Evolutionary conservation across 2,888 invertebrate genomes (phyloP).

Genomic region (Julus scandinavius): DNA sequence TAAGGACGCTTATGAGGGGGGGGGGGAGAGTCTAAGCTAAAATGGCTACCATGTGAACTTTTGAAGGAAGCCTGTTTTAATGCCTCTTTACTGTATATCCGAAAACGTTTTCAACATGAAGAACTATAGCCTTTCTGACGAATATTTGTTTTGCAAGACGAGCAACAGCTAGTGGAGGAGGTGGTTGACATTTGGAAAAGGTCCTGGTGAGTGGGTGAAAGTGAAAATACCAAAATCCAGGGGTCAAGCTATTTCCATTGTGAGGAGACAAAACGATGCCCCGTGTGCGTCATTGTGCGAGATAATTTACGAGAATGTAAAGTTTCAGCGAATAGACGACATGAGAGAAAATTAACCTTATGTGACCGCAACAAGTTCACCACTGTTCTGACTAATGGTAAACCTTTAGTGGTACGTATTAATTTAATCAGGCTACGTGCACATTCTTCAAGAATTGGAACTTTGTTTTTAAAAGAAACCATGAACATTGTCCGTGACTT

Average conservation of each 20-base stretch:
- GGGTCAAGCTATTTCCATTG: neutral
- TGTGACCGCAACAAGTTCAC: neutral
- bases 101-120: neutral
- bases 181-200: neutral
- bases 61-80: neutral
- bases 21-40: neutral
- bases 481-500: too few species aligned
- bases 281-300: neutral
- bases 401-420: too few species aligned
- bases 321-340: too few species aligned
- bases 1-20: too few species aligned
- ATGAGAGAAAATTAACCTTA: neutral
- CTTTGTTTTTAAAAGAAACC: too few species aligned
- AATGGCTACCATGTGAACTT: neutral
- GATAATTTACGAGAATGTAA: neutral
- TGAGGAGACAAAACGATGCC: neutral
- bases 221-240: neutral
- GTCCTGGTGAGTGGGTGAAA: neutral
- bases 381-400: too few species aligned
- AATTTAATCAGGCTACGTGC: too few species aligned
- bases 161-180: neutral
- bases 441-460: too few species aligned
- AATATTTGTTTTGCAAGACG: neutral
- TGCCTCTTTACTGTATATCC: neutral
- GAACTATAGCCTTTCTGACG: neutral